phyloP scores from a whole-genome alignment of 1,140 invertebrate species.

The Arctopsyche grandis region DNA sequence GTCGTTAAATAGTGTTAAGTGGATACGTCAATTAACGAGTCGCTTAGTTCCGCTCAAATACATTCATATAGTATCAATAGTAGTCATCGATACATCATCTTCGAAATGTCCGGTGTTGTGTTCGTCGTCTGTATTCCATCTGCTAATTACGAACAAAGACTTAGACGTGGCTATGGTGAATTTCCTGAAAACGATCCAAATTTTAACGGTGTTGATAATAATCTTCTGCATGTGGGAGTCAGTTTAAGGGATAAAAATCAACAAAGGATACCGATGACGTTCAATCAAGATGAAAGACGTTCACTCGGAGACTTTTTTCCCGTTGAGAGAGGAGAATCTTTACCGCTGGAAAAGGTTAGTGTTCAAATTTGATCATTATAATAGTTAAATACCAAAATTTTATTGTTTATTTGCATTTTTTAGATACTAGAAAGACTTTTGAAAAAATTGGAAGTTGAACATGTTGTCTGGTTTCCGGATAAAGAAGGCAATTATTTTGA shows the following conservation, averaged over 20 bases:
- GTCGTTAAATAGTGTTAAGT: too few species aligned
- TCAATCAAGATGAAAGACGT: constrained; percentile 38
- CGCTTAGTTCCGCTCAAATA: too few species aligned
- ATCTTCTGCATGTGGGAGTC: constrained; percentile 61
- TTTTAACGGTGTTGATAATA: constrained; percentile 58
- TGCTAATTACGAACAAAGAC: constrained; percentile 67
- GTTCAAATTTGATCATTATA: constrained; percentile 17
- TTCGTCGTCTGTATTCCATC: constrained; percentile 72
- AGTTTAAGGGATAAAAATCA: constrained; percentile 64
- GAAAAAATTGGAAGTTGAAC: constrained; percentile 74
- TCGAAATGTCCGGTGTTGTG: constrained; percentile 67
- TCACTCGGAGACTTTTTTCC: constrained; percentile 11
- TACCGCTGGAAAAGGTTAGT: constrained; percentile 63
- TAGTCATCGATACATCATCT: too few species aligned
- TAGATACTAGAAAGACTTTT: constrained; percentile 74
- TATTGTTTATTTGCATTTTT: not conserved
- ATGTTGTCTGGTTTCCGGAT: constrained; percentile 75
- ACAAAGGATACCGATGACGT: constrained; percentile 58
- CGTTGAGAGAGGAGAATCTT: constrained; percentile 54
- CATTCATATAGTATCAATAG: too few species aligned
- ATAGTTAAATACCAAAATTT: constrained; percentile 3
- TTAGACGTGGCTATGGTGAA: constrained; percentile 62
- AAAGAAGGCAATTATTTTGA: constrained; percentile 74
- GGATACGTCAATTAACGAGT: too few species aligned
- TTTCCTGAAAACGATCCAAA: constrained; percentile 58